A percentile compares a stretch with the other conserved stretches of the same genome.
Conservation (phyloP, 2,888 invertebrate genomes). For the Harpalus rubripes region DNA sequence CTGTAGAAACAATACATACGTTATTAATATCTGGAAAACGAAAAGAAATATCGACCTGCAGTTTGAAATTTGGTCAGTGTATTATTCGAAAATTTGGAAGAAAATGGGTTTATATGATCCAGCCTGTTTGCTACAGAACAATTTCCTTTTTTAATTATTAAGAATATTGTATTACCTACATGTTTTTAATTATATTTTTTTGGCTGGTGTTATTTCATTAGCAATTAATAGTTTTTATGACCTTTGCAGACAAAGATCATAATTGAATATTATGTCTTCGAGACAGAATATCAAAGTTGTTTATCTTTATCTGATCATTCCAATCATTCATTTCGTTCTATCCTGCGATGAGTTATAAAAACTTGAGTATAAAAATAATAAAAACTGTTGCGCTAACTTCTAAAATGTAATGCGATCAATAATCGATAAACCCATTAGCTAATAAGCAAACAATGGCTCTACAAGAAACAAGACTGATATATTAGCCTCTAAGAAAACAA, state of each 20-base stretch:
- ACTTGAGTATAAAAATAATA: slow-evolving; percentile 33
- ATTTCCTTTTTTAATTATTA: too few species aligned
- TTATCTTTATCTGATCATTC: slow-evolving; percentile 19
- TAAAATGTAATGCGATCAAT: slow-evolving; percentile 42
- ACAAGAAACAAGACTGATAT: slow-evolving; percentile 7
- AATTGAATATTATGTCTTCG: neutral
- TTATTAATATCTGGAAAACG: too few species aligned
- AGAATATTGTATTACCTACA: too few species aligned
- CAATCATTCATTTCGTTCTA: slow-evolving; percentile 8
- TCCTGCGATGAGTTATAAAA: neutral
- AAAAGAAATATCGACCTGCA: too few species aligned
- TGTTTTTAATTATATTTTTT: too few species aligned
- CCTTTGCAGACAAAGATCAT: neutral
- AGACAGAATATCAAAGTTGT: neutral
- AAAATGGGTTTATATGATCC: too few species aligned
- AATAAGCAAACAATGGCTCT: slow-evolving; percentile 44
- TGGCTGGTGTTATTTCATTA: too few species aligned
- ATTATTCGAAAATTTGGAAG: too few species aligned
- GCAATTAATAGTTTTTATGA: too few species aligned
- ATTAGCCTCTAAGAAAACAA: slow-evolving; percentile 21
- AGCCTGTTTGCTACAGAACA: too few species aligned
- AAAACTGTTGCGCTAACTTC: slow-evolving; percentile 35
- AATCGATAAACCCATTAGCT: slow-evolving; percentile 44
- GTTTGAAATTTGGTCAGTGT: too few species aligned
- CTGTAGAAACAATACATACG: too few species aligned